phyloP scores from a whole-genome alignment of 2,888 invertebrate species.

The Hypomecis punctinalis region DNA sequence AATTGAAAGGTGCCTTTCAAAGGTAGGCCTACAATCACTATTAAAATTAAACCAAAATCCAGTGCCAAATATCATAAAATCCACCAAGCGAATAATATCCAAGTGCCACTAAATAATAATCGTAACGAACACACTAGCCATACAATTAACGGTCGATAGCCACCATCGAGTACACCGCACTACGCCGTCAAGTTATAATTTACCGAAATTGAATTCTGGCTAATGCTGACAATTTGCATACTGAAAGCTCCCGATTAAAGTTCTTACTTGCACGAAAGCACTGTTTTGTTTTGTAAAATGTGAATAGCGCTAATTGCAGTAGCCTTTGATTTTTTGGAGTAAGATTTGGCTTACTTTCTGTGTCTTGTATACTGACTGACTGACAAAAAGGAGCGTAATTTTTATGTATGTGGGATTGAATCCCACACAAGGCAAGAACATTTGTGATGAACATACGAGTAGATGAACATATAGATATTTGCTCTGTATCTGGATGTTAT shows the following conservation, averaged over 20 bases:
- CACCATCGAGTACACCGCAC: slow-evolving; percentile 42
- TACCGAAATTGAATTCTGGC: slow-evolving; percentile 73
- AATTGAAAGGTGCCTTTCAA: too few species aligned
- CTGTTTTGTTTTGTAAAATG: slow-evolving; percentile 20
- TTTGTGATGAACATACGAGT: too few species aligned
- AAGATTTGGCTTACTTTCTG: too few species aligned
- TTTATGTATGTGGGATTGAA: too few species aligned
- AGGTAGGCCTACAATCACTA: too few species aligned
- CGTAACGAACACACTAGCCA: slow-evolving; percentile 49
- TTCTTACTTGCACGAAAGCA: slow-evolving; percentile 23
- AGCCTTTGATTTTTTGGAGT: not conserved
- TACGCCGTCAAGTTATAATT: slow-evolving; percentile 65
- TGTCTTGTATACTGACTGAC: too few species aligned
- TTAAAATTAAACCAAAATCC: not conserved
- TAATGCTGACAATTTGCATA: slow-evolving; percentile 72
- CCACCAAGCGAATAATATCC: slow-evolving; percentile 41
- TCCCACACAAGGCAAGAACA: too few species aligned
- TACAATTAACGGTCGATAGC: slow-evolving; percentile 62
- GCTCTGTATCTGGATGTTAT: too few species aligned
- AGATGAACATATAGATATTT: too few species aligned
- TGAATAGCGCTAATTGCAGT: slow-evolving; percentile 2
- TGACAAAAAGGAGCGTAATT: too few species aligned
- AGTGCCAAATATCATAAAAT: slow-evolving; percentile 11
- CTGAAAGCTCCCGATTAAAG: slow-evolving; percentile 49
- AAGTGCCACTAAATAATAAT: slow-evolving; percentile 52